phyloP scores from a whole-genome alignment of 1,140 invertebrate genomes.

The Eulimnadia texana region DNA sequence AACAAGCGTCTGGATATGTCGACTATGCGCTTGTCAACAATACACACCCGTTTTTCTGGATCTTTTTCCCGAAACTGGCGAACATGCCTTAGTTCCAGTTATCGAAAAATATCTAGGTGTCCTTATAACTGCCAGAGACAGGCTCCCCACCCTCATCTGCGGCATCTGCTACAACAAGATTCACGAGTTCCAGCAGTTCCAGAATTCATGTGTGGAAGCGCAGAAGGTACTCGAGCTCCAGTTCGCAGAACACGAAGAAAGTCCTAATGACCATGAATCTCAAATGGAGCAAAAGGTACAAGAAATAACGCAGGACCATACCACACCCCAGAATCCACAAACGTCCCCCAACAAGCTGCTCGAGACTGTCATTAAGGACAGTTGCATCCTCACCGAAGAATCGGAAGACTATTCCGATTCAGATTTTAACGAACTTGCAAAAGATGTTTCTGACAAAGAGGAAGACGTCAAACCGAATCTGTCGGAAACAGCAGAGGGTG shows the following conservation, averaged over 20 bases:
- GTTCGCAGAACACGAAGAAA: neutral
- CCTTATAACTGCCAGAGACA: neutral
- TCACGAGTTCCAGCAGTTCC: neutral
- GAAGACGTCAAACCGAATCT: neutral
- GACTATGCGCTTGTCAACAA: neutral
- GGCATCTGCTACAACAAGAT: neutral
- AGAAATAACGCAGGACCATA: neutral
- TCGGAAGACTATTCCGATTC: conserved; percentile 1
- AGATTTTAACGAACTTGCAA: neutral
- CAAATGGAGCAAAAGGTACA: neutral
- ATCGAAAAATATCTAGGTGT: neutral
- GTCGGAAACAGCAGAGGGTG: neutral
- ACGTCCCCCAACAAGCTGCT: neutral
- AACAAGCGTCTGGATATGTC: neutral
- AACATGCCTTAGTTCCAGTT: conserved; percentile 1
- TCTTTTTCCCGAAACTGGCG: conserved; percentile 7
- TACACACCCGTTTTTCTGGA: conserved; percentile 3
- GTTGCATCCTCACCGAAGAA: conserved; percentile 4
- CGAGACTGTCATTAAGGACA: conserved; percentile 9
- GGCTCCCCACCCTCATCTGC: neutral
- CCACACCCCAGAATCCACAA: neutral
- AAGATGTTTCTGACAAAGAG: neutral
- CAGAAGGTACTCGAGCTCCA: conserved; percentile 4
- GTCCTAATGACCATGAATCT: neutral
- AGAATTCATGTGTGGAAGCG: conserved; percentile 2